These are phyloP conservation scores for Epizoanthus fatuus DNA, from an alignment of 92 coral and sea anemone species.

Conservation along the genomic window DNA sequence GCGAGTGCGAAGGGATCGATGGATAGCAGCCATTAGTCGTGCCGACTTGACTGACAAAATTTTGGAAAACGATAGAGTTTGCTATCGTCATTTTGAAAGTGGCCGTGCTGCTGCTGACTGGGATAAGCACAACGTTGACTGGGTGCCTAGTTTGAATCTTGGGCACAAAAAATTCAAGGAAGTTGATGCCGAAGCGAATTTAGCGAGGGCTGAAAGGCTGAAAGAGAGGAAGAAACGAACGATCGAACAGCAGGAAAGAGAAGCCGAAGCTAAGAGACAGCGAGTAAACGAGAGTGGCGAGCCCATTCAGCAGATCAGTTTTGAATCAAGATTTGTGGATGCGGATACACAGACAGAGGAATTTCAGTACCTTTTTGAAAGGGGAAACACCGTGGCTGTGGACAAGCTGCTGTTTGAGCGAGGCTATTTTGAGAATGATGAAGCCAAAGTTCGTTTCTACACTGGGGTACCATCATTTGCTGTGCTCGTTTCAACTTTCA, in stretches of 20 bases:
- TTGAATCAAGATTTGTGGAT: conserved; percentile 48
- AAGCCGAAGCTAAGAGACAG: conserved; percentile 15
- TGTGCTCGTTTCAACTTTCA: conserved; percentile 12
- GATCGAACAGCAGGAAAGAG: conserved; percentile 13
- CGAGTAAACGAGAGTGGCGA: conserved; percentile 5
- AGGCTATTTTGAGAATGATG: conserved; percentile 40
- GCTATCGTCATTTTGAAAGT: conserved; percentile 48
- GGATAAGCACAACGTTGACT: conserved; percentile 26
- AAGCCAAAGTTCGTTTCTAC: conserved; percentile 51
- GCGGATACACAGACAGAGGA: conserved; percentile 58
- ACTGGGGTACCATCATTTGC: conserved; percentile 23
- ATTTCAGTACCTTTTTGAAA: conserved; percentile 51
- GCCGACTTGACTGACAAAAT: conserved; percentile 53
- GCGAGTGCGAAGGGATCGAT: conserved; percentile 44
- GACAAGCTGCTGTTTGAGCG: conserved; percentile 9
- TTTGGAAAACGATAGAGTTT: conserved; percentile 54
- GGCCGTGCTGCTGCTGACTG: conserved; percentile 21
- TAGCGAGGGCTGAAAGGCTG: conserved; percentile 27
- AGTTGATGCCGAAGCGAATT: neutral
- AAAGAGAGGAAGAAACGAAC: conserved; percentile 8
- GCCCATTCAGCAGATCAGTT: conserved; percentile 25
- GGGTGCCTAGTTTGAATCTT: conserved; percentile 33
- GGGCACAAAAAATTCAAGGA: conserved; percentile 15
- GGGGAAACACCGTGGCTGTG: conserved; percentile 24
- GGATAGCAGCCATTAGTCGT: conserved; percentile 62